Evolutionary conservation across 1,140 invertebrate species (phyloP).

Genomic region (Lerema accius): DNA sequence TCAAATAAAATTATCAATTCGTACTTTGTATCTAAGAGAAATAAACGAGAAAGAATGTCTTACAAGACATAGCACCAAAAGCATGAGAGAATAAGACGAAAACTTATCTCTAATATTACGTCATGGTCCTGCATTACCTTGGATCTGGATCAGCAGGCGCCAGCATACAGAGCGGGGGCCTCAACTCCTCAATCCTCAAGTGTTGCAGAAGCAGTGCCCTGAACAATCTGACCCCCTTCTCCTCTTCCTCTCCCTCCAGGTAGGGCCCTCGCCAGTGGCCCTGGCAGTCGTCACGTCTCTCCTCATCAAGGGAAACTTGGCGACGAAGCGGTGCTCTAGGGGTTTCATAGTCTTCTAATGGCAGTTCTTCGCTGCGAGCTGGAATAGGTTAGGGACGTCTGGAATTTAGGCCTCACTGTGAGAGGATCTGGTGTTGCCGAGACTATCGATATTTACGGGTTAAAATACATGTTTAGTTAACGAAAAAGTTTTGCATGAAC

Average conservation of each 20-base stretch:
- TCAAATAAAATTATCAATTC: too few relatives aligned
- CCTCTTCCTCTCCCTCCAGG: slow-evolving; percentile 68
- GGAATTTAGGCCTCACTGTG: too few relatives aligned
- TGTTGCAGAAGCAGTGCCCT: slow-evolving; percentile 70
- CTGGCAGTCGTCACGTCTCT: slow-evolving; percentile 70
- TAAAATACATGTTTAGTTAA: too few relatives aligned
- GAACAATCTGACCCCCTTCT: slow-evolving; percentile 70
- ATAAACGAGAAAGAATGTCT: too few relatives aligned
- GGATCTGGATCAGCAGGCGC: slow-evolving; percentile 64
- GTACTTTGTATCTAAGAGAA: too few relatives aligned
- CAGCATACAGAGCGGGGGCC: slow-evolving; percentile 68
- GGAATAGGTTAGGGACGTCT: slow-evolving; percentile 40
- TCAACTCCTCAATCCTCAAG: slow-evolving; percentile 64
- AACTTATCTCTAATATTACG: too few relatives aligned
- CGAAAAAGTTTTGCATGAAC: too few relatives aligned
- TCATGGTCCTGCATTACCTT: slow-evolving; percentile 43
- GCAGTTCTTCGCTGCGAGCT: slow-evolving; percentile 66
- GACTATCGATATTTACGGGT: too few relatives aligned
- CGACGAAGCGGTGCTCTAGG: slow-evolving; percentile 67
- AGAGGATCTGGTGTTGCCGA: too few relatives aligned
- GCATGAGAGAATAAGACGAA: too few relatives aligned
- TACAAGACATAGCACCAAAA: too few relatives aligned
- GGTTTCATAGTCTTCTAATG: slow-evolving; percentile 70
- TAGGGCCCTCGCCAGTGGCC: slow-evolving; percentile 71
- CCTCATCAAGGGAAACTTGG: slow-evolving; percentile 74